Evolutionary conservation across 2,888 invertebrate genomes (phyloP), one percentile per base, ranked within the genome.

Genomic region (Microctonus aethiopoides): DNA sequence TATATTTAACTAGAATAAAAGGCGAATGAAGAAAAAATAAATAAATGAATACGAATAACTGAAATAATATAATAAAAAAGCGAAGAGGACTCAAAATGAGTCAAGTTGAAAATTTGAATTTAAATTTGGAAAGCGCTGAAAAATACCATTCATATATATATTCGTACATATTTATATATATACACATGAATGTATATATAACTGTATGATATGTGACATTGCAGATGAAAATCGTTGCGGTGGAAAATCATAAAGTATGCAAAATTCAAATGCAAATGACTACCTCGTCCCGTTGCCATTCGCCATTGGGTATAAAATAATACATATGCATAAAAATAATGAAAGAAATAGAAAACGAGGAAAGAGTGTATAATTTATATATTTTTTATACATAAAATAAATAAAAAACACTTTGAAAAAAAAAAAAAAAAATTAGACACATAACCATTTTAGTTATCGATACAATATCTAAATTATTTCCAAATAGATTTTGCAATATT

Each of bases 171-270:
- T 39, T n/a, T 3, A 39, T 39, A 39, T 39, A 39, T 13, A 39
- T 39, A 39, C 70, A 71, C 69, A 65, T 70, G 32, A 54, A 56
- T 65, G 24, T 65, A 36, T 41, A n/a, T n/a, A n/a, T n/a, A n/a
- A n/a, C n/a, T n/a, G n/a, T n/a, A n/a, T n/a, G n/a, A n/a, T n/a
- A n/a, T n/a, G 64, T 52, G 74, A 57, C 52, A 59, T 32, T 65
- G 62, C 64, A 63, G 64, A 67, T 67, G 61, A 64, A 26, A 64
- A 41, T 46, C 64, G 65, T 59, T 74, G 78, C 77, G 77, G 77
- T 76, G 79, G 77, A 80, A 81, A 82, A 82, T 84, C 81, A 82
- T 83, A 80, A 84, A 84, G 79, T 83, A 83, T 84, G 82, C 82
- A 84, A 81, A 84, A 83, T 80, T 77, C 77, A 78, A 79, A 84